A percentile compares a stretch with the other conserved stretches of the same genome.
These are phyloP conservation scores for Naso thynnoides DNA, from an alignment of 2,797 vertebrate genomes.

Conservation along the genomic window DNA sequence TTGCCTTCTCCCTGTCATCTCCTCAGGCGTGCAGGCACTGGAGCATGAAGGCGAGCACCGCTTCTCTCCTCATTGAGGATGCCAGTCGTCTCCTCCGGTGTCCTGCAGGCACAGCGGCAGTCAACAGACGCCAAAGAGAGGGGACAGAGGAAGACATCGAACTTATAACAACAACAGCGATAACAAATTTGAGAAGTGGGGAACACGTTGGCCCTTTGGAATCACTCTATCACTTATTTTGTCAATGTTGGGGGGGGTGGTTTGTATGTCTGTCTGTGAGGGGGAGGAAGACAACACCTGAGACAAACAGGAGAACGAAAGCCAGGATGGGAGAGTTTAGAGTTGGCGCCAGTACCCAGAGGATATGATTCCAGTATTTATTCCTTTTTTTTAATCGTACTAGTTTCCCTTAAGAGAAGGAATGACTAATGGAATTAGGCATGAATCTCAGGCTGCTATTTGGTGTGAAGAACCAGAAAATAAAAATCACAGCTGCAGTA, in stretches of 20 bases:
- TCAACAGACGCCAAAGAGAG: constrained; percentile 59
- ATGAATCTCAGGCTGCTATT: constrained; percentile 65
- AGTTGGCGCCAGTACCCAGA: constrained; percentile 39
- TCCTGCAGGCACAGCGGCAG: constrained; percentile 73
- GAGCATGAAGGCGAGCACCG: constrained; percentile 69
- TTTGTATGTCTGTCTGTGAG: constrained; percentile 14
- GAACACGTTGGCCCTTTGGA: constrained; percentile 39
- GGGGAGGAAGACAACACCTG: constrained; percentile 13
- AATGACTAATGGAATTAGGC: constrained; percentile 66
- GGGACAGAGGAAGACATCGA: constrained; percentile 61
- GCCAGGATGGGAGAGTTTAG: not conserved
- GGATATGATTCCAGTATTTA: constrained; percentile 43
- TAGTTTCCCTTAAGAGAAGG: constrained; percentile 45
- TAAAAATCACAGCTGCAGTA: constrained; percentile 61
- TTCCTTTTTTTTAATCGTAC: constrained; percentile 38
- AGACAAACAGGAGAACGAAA: constrained; percentile 27
- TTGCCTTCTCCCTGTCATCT: constrained; percentile 77
- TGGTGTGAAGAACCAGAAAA: constrained; percentile 64
- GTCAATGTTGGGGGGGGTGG: constrained; percentile 40
- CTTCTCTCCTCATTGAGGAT: constrained; percentile 68
- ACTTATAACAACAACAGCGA: constrained; percentile 63
- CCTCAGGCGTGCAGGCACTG: constrained; percentile 58
- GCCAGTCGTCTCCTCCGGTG: constrained; percentile 66
- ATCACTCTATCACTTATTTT: constrained; percentile 54
- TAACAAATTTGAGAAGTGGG: constrained; percentile 57